Conservation (phyloP, 1,140 invertebrate genomes). For the Rhizoglyphus robini region DNA sequence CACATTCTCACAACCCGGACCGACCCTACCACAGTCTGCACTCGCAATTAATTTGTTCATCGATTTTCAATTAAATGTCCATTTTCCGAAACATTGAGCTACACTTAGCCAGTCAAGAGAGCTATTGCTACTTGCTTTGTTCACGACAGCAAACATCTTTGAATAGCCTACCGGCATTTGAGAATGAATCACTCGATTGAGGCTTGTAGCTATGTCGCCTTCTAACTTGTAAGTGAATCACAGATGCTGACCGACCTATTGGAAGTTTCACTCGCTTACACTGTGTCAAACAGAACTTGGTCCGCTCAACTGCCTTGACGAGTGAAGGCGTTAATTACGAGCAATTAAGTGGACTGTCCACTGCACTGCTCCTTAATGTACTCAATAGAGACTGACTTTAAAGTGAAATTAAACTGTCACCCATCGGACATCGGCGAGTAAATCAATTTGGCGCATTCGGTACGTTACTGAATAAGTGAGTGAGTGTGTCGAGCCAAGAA, state of each 20-base stretch:
- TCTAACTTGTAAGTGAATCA: no score
- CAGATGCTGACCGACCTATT: no score
- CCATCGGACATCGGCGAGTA: background rate
- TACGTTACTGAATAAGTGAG: background rate
- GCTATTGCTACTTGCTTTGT: no score
- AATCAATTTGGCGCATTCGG: background rate
- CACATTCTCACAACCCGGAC: background rate
- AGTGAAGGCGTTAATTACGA: slow-evolving; percentile 1
- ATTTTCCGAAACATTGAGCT: slow-evolving; percentile 1
- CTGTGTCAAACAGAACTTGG: no score
- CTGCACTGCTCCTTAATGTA: background rate
- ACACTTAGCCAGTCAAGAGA: no score
- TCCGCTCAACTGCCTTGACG: no score
- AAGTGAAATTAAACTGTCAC: slow-evolving; percentile 13
- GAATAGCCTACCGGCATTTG: no score
- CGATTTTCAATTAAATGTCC: slow-evolving; percentile 9
- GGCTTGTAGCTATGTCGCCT: no score
- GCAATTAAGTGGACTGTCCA: background rate
- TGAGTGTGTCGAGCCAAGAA: background rate
- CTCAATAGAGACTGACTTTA: background rate
- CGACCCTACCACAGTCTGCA: background rate
- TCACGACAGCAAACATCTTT: no score
- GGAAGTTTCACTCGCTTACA: no score
- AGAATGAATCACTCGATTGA: no score
- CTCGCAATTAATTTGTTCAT: background rate